A percentile compares a stretch with the other conserved stretches of the same genome.
These are phyloP conservation scores for Lucilia sericata DNA, from an alignment of 1,140 invertebrate genomes.

Conservation along the genomic window DNA sequence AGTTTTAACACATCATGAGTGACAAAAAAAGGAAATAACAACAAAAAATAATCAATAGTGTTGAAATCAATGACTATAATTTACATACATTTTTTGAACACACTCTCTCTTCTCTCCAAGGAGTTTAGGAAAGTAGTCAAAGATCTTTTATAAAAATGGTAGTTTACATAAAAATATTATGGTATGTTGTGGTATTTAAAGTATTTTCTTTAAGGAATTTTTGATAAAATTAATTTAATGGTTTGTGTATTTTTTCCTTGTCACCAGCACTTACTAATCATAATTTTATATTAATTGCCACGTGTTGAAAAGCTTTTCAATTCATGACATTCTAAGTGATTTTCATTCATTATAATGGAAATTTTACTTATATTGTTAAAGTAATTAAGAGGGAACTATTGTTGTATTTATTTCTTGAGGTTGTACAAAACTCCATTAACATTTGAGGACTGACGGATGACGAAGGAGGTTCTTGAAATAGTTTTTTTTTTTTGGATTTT, in stretches of 20 bases:
- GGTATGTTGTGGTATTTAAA: neutral
- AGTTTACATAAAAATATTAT: neutral
- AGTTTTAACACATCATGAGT: neutral
- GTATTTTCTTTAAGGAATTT: neutral
- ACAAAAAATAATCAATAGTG: neutral
- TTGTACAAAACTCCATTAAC: neutral
- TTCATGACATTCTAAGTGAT: neutral
- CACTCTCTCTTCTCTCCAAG: neutral
- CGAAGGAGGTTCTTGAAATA: neutral
- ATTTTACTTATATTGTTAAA: neutral
- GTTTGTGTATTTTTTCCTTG: neutral
- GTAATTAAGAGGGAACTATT: neutral
- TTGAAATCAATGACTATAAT: neutral
- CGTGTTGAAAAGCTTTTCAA: slow-evolving; percentile 26
- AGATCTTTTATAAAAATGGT: neutral
- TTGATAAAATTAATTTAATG: neutral
- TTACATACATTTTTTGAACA: neutral
- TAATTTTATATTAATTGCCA: neutral
- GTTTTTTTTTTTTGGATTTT: too few relatives aligned
- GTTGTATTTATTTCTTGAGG: neutral
- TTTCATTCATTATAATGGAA: neutral
- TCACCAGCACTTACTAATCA: neutral
- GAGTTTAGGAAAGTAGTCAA: neutral
- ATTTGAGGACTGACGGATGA: neutral
- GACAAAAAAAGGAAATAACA: neutral